Percentiles rank a stretch among this genome's conserved stretches.
These are phyloP conservation scores for Dorcus parallelipipedus DNA, from an alignment of 2,888 invertebrate genomes.

Conservation along the genomic window DNA sequence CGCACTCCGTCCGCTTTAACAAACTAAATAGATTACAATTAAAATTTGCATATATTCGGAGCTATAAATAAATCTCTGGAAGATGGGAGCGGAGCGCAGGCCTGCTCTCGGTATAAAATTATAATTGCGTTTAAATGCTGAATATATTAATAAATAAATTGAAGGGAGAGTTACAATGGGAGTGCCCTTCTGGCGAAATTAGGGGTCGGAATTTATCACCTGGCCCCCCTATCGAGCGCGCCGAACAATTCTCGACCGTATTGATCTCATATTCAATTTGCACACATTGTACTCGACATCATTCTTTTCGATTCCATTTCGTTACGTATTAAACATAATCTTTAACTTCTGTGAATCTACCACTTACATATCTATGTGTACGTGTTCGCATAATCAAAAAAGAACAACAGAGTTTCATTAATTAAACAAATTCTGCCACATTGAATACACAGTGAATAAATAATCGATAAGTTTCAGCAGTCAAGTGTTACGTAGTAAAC, in stretches of 20 bases:
- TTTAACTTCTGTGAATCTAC: no score
- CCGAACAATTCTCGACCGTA: slow-evolving; percentile 20
- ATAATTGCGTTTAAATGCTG: slow-evolving; percentile 33
- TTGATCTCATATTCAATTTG: slow-evolving; percentile 26
- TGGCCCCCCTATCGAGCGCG: slow-evolving; percentile 22
- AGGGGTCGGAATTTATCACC: slow-evolving; percentile 37
- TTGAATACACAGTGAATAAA: no score
- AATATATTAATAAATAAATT: slow-evolving; percentile 32
- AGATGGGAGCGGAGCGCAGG: not conserved
- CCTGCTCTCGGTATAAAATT: slow-evolving; percentile 23
- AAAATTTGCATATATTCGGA: slow-evolving; percentile 24
- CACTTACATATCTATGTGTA: no score
- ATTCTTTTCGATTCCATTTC: no score
- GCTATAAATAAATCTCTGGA: slow-evolving; percentile 22
- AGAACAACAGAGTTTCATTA: no score
- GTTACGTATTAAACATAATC: no score
- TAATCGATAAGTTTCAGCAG: no score
- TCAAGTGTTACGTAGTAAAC: no score
- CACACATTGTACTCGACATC: no score
- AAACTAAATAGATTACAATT: slow-evolving; percentile 25
- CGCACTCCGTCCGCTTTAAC: slow-evolving; percentile 4
- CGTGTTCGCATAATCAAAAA: no score
- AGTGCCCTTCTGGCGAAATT: slow-evolving; percentile 34
- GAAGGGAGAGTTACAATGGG: slow-evolving; percentile 27
- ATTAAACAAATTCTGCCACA: no score